phyloP scores from a whole-genome alignment of 2,797 vertebrate species.

The Pelobates cultripes region DNA sequence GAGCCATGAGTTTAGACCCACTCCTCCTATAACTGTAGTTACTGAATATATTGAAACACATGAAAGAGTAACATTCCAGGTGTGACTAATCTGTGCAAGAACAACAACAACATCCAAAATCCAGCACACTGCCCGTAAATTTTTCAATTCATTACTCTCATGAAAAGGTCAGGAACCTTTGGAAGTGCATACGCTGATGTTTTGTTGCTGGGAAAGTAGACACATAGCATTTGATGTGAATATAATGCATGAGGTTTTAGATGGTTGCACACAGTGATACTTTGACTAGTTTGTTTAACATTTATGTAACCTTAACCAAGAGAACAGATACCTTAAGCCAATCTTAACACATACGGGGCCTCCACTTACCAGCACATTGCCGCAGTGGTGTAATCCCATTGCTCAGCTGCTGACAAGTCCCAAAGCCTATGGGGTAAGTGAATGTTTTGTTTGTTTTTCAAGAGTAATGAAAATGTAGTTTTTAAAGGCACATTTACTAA shows the following conservation, averaged over 20 bases:
- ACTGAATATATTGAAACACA: too few species aligned
- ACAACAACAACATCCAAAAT: too few species aligned
- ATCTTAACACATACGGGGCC: constrained; percentile 79
- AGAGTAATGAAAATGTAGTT: too few species aligned
- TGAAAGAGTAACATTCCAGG: too few species aligned
- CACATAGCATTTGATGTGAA: neutral
- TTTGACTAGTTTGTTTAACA: constrained; percentile 24
- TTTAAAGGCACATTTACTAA: too few species aligned
- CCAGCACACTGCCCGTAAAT: too few species aligned
- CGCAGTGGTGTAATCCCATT: constrained; percentile 72
- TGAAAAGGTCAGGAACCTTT: neutral
- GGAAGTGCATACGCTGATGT: neutral
- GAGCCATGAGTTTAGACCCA: too few species aligned
- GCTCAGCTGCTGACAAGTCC: constrained; percentile 76
- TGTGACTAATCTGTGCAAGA: too few species aligned
- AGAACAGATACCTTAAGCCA: constrained; percentile 79
- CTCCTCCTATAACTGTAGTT: too few species aligned
- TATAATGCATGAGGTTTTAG: neutral
- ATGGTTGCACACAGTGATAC: accelerated
- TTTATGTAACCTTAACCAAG: constrained; percentile 66
- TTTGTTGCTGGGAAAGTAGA: neutral
- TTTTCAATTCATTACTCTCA: neutral
- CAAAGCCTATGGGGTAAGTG: constrained; percentile 72
- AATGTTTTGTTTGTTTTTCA: neutral
- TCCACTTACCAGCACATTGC: constrained; percentile 76